phyloP scores from a whole-genome alignment of 1,140 invertebrate genomes.

The Lasioglossum albipes region DNA sequence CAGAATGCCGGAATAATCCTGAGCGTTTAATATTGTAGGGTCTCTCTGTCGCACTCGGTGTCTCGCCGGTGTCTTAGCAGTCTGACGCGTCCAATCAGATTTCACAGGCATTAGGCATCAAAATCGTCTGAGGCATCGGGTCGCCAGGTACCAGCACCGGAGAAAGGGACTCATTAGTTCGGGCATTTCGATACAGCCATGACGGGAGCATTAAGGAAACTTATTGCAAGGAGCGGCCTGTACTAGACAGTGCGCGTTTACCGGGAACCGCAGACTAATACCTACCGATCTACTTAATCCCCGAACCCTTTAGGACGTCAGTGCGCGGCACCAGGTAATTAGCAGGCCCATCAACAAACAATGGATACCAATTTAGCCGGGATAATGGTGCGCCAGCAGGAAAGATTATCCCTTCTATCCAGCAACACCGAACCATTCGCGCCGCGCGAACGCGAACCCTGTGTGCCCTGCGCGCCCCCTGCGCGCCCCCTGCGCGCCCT shows the following conservation, averaged over 20 bases:
- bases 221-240: constrained; percentile 60
- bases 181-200: constrained; percentile 53
- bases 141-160: not conserved
- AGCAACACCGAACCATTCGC: too few relatives aligned
- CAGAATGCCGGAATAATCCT: too few relatives aligned
- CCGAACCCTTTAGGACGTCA: constrained; percentile 62
- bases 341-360: constrained; percentile 66
- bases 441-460: too few relatives aligned
- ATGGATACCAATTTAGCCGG: constrained; percentile 68
- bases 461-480: too few relatives aligned
- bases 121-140: not conserved
- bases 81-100: not conserved
- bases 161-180: constrained; percentile 30
- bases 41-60: too few relatives aligned
- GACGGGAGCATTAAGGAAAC: constrained; percentile 61
- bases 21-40: too few relatives aligned
- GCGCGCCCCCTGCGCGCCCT: too few relatives aligned
- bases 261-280: constrained; percentile 63
- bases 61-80: too few relatives aligned
- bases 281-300: constrained; percentile 66
- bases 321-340: constrained; percentile 64
- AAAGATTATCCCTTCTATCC: constrained; percentile 61
- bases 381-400: constrained; percentile 59
- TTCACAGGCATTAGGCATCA: not conserved
- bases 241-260: constrained; percentile 61